Conservation (phyloP, 2,797 vertebrate species). For the Chelmon rostratus region DNA sequence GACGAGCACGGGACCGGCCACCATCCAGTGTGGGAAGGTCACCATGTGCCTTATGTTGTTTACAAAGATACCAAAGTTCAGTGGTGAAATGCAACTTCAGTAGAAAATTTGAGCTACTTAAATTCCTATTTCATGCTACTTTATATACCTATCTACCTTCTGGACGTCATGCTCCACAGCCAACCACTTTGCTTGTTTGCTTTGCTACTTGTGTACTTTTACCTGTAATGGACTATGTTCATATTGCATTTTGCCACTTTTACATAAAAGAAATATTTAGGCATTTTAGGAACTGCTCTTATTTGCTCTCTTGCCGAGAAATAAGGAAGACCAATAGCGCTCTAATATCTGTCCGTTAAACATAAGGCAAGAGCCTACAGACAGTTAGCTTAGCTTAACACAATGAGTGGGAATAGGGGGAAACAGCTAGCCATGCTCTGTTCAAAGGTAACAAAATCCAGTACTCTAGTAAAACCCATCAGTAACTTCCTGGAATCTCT, state of each 20-base stretch:
- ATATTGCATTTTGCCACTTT: neutral
- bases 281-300: neutral
- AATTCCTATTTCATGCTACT: neutral
- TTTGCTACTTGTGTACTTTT: neutral
- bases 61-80: neutral
- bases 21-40: neutral
- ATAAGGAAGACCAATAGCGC: too few relatives aligned
- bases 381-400: too few relatives aligned
- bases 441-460: too few relatives aligned
- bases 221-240: neutral
- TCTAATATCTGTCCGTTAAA: too few relatives aligned
- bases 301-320: neutral
- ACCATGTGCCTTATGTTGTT: neutral
- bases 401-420: too few relatives aligned
- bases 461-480: neutral
- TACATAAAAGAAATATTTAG: neutral
- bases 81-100: neutral
- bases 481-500: neutral
- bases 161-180: too few relatives aligned
- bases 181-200: too few relatives aligned
- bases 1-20: conserved; percentile 17
- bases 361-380: too few relatives aligned
- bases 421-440: too few relatives aligned
- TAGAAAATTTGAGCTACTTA: neutral
- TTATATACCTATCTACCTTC: neutral